Percentiles rank a stretch among this genome's conserved stretches.
Conservation (phyloP, 30 jellyfish, hydroid and myxozoan species). For the Nemopilema nomurai region DNA sequence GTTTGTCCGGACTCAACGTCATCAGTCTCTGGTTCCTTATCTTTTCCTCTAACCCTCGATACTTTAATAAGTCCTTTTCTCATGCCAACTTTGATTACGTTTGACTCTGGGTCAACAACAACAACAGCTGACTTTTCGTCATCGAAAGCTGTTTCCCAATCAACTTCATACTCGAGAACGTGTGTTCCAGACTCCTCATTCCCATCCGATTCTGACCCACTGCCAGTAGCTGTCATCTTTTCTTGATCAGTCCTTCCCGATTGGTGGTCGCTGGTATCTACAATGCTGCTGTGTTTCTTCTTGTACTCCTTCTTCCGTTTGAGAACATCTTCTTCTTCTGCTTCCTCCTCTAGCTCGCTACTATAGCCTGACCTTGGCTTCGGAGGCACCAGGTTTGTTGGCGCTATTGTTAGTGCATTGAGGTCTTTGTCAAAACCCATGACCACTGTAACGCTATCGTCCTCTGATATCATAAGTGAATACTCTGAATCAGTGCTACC, state of each 20-base stretch:
- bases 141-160: constrained; percentile 60
- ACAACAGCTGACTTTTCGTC: constrained; percentile 40
- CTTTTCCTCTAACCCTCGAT: constrained; percentile 25
- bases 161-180: constrained; percentile 59
- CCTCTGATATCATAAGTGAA: constrained; percentile 58
- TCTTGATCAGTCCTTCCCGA: background rate
- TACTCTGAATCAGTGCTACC: constrained; percentile 37
- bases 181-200: constrained; percentile 5
- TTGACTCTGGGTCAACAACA: constrained; percentile 47
- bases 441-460: constrained; percentile 46
- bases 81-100: constrained; percentile 41
- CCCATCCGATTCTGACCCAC: background rate
- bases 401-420: constrained; percentile 11
- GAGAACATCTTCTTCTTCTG: constrained; percentile 11
- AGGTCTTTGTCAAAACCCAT: constrained; percentile 47
- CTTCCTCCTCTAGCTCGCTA: constrained; percentile 60
- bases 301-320: background rate
- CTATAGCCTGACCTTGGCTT: constrained; percentile 57
- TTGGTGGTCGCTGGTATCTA: background rate
- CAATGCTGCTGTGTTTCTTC: background rate
- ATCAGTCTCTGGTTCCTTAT: background rate
- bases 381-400: constrained; percentile 15
- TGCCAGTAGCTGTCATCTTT: background rate
- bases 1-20: background rate
- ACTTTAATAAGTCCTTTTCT: constrained; percentile 61